phyloP scores from a whole-genome alignment of 35 echinoderm and acorn worm genomes.

The Chiridota heheva region DNA sequence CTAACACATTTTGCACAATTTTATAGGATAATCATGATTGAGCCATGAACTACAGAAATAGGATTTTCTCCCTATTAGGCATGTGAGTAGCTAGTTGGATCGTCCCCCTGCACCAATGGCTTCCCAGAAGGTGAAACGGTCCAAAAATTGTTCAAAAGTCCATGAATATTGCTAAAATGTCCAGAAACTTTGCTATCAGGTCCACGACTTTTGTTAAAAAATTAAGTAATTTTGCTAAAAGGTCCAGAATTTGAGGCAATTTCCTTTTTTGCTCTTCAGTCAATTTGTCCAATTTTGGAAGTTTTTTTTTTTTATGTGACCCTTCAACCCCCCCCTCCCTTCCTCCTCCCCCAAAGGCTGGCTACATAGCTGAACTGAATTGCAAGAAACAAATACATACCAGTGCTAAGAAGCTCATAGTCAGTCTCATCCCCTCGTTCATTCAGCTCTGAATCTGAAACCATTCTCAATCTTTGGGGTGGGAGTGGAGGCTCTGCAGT shows the following conservation, averaged over 20 bases:
- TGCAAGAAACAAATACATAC: background rate
- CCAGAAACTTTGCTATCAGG: no score
- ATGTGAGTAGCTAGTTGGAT: no score
- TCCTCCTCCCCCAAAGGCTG: background rate
- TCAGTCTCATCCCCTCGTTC: slow-evolving; percentile 2
- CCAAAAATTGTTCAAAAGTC: no score
- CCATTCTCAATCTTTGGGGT: background rate
- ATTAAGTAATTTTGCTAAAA: background rate
- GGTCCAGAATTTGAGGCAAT: background rate
- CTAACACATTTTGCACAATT: no score
- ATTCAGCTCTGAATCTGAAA: slow-evolving; percentile 32
- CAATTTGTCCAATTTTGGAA: background rate
- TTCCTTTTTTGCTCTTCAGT: background rate
- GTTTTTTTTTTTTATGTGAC: background rate
- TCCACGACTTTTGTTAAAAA: no score
- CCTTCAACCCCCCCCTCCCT: background rate
- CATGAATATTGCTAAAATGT: no score
- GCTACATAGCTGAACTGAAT: no score
- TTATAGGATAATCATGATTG: no score
- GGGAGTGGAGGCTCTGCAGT: background rate
- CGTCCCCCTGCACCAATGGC: no score
- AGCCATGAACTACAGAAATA: no score
- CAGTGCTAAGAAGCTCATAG: slow-evolving; percentile 37
- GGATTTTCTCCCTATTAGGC: no score
- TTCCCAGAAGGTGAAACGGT: no score